Conservation (phyloP, 2,113 vertebrate species). For the Danionella cerebrum region DNA sequence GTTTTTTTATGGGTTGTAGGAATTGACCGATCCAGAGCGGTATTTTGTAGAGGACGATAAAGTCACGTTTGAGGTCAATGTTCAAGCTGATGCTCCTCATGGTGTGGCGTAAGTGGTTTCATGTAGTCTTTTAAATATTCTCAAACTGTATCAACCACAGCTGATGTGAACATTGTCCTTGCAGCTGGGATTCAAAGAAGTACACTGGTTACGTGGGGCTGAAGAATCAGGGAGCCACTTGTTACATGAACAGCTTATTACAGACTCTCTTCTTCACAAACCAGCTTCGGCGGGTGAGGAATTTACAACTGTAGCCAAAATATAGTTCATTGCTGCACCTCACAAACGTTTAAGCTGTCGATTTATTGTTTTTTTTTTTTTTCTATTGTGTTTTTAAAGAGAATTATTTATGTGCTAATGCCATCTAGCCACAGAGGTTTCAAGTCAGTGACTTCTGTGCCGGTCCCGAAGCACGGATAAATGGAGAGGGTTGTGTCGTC, state of each 20-base stretch:
- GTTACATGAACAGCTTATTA: constrained; percentile 98
- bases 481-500: too few species aligned
- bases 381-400: too few species aligned
- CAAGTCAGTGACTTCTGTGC: too few species aligned
- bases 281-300: constrained; percentile 86
- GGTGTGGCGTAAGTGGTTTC: constrained; percentile 87
- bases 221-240: constrained; percentile 98
- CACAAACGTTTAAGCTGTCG: too few species aligned
- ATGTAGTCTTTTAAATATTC: not conserved
- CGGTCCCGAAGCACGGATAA: too few species aligned
- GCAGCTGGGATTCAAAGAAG: constrained; percentile 98
- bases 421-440: too few species aligned
- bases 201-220: constrained; percentile 97
- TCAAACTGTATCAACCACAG: not conserved
- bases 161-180: not conserved
- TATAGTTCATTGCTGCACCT: too few species aligned
- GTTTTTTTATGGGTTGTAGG: constrained; percentile 61
- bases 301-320: not conserved
- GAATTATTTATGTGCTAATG: too few species aligned
- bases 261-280: constrained; percentile 99
- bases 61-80: constrained; percentile 96
- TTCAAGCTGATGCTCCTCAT: constrained; percentile 95
- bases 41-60: constrained; percentile 97
- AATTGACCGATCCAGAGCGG: constrained; percentile 96
- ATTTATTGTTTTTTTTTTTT: not conserved